Evolutionary conservation across 2,888 invertebrate genomes (phyloP).

Genomic region (Nudaria mundana): DNA sequence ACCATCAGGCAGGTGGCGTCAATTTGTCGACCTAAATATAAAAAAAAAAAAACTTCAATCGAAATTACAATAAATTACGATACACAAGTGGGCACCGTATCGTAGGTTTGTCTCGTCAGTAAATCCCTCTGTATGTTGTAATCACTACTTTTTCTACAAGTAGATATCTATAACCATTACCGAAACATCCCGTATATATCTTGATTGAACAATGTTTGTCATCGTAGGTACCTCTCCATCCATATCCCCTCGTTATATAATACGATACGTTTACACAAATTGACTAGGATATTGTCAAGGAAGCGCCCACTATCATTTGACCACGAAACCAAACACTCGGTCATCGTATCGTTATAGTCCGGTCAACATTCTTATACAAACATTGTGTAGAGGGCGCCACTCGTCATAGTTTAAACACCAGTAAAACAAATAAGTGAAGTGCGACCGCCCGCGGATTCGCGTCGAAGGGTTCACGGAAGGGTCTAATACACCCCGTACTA

Average conservation of each 20-base stretch:
- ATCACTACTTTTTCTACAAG: no score
- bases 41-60: no score
- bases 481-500: conserved; percentile 37
- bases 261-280: neutral
- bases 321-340: conserved; percentile 10
- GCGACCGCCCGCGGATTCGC: conserved; percentile 69
- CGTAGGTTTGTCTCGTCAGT: no score
- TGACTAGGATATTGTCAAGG: conserved; percentile 7
- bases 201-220: no score
- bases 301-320: conserved; percentile 5
- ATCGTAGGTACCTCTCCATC: no score
- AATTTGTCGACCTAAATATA: no score
- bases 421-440: conserved; percentile 59
- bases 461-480: conserved; percentile 42
- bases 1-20: no score
- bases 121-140: no score
- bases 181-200: no score
- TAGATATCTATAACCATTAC: no score
- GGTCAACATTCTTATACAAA: conserved; percentile 29
- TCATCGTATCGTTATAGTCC: conserved; percentile 20
- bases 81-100: no score
- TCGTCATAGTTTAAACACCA: conserved; percentile 48
- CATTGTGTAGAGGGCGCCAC: conserved; percentile 32
- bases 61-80: no score
- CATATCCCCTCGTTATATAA: neutral